Evolutionary conservation across 2,797 vertebrate genomes (phyloP).

Genomic region (Buphagus erythrorhynchus): DNA sequence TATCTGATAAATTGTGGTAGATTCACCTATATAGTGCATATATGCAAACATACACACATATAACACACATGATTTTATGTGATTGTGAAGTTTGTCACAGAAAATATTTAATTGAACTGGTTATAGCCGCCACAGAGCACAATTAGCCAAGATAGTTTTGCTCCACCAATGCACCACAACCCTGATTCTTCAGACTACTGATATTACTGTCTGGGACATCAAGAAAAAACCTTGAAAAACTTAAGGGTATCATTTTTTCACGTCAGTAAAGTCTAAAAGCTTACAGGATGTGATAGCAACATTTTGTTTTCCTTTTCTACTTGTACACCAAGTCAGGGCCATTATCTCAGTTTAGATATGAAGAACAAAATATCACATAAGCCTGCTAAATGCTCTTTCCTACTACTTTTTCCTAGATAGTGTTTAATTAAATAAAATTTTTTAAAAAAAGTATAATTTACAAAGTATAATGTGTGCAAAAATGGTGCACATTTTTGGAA

Average conservation of each 20-base stretch:
- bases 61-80: not conserved
- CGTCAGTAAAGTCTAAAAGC: not conserved
- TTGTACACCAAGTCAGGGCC: not conserved
- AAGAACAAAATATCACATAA: not conserved
- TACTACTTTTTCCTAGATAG: not conserved
- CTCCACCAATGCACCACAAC: not conserved
- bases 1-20: not conserved
- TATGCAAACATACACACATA: not conserved
- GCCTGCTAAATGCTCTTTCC: not conserved
- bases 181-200: not conserved
- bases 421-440: not conserved
- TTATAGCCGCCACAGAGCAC: not conserved
- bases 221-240: not conserved
- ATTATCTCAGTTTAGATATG: not conserved
- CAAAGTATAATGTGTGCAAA: not conserved
- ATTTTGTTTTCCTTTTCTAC: not conserved
- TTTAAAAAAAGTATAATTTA: too few relatives aligned
- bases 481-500: not conserved
- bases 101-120: not conserved
- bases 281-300: not conserved
- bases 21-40: not conserved
- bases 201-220: not conserved
- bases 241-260: not conserved
- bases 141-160: not conserved
- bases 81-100: not conserved